Evolutionary conservation across 35 echinoderm and acorn worm genomes (phyloP).

Genomic region (Apostichopus californicus): DNA sequence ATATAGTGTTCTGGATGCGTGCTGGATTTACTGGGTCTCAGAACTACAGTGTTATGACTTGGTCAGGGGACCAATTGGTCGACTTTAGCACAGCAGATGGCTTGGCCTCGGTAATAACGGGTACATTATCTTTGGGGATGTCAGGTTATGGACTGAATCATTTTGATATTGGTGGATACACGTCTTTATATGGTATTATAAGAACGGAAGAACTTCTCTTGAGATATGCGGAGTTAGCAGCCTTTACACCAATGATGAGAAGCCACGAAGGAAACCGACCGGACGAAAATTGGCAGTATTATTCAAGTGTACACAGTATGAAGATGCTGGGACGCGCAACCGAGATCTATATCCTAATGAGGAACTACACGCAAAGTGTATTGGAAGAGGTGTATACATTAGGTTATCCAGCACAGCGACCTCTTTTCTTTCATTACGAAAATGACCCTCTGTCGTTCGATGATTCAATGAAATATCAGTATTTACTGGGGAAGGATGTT

Average conservation of each 20-base stretch:
- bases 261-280: constrained; percentile 95
- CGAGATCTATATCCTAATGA: constrained; percentile 65
- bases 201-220: constrained; percentile 93
- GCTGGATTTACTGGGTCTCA: constrained; percentile 94
- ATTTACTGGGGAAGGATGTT: constrained; percentile 84
- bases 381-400: constrained; percentile 68
- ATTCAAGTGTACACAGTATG: constrained; percentile 71
- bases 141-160: constrained; percentile 84
- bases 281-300: constrained; percentile 89
- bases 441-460: constrained; percentile 60
- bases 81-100: constrained; percentile 91
- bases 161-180: constrained; percentile 96
- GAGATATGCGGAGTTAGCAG: constrained; percentile 87
- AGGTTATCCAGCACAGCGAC: constrained; percentile 88
- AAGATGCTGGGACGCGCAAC: constrained; percentile 74
- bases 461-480: constrained; percentile 78
- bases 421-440: constrained; percentile 96
- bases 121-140: constrained; percentile 83
- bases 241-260: constrained; percentile 96
- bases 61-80: constrained; percentile 91
- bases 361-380: constrained; percentile 65
- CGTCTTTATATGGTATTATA: constrained; percentile 82
- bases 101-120: constrained; percentile 89
- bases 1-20: constrained; percentile 95
- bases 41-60: constrained; percentile 73